Evolutionary conservation across 2,113 vertebrate genomes (phyloP).

Genomic region (Takifugu flavidus): DNA sequence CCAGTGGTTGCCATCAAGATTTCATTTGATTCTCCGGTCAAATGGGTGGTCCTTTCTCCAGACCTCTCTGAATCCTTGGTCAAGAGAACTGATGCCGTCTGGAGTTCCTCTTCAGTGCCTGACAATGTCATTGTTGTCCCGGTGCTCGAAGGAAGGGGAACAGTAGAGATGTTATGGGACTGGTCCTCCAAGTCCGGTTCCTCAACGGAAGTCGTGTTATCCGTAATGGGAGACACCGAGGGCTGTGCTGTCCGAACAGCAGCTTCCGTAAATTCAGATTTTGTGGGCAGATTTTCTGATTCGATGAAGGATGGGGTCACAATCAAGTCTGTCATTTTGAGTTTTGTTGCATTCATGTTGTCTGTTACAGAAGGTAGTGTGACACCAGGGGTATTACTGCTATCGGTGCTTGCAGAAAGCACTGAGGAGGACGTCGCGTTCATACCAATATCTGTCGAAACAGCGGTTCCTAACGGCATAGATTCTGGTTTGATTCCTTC

Average conservation of each 20-base stretch:
- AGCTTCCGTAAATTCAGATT: not conserved
- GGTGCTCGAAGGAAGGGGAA: not conserved
- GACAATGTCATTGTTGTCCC: not conserved
- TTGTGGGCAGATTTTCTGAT: no score
- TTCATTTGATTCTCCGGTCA: not conserved
- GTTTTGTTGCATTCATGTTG: constrained; percentile 5
- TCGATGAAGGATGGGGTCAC: no score
- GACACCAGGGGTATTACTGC: not conserved
- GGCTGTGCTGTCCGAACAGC: not conserved
- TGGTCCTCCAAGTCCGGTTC: not conserved
- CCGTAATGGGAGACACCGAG: not conserved
- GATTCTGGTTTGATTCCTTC: not conserved
- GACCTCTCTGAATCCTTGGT: constrained; percentile 3
- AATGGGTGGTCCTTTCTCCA: not conserved
- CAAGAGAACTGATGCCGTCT: not conserved
- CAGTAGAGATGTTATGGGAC: not conserved
- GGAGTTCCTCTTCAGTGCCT: not conserved
- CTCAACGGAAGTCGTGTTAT: not conserved
- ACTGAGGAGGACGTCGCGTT: not conserved
- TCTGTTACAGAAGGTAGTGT: not conserved
- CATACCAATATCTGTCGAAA: not conserved
- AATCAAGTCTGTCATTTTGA: not conserved
- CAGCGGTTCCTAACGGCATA: not conserved
- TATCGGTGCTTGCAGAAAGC: not conserved
- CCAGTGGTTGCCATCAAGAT: not conserved